A percentile compares a stretch with the other conserved stretches of the same genome.
Evolutionary conservation across 2,888 invertebrate species (phyloP).

Genomic region (Helicoverpa assulta): DNA sequence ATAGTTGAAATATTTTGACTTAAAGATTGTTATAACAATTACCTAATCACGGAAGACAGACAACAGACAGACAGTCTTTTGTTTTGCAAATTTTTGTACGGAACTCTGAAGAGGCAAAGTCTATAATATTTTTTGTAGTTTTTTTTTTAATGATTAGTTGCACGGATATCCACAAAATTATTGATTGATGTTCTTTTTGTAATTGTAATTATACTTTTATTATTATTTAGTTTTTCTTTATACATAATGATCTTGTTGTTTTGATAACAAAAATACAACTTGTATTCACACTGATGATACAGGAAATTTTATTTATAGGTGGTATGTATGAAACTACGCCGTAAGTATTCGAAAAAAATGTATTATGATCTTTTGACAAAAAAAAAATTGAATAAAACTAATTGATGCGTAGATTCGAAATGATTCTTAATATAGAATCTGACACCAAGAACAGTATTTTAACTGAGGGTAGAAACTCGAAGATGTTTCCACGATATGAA

Average conservation of each 20-base stretch:
- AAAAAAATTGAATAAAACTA: too few species aligned
- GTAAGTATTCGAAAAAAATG: not conserved
- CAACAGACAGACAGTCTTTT: slow-evolving; percentile 2
- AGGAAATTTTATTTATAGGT: not conserved
- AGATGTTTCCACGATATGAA: not conserved
- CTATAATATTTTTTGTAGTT: slow-evolving; percentile 34
- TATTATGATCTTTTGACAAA: too few species aligned
- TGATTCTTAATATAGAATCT: too few species aligned
- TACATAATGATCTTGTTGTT: slow-evolving; percentile 39
- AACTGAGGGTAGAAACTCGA: not conserved
- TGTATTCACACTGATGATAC: slow-evolving; percentile 13
- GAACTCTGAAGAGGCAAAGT: slow-evolving; percentile 14
- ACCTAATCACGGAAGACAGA: not conserved
- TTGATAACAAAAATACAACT: slow-evolving; percentile 17
- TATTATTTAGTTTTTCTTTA: slow-evolving; percentile 30
- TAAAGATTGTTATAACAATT: slow-evolving; percentile 9
- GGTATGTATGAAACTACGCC: not conserved
- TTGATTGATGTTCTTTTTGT: slow-evolving; percentile 52
- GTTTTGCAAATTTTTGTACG: slow-evolving; percentile 3
- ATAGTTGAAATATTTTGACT: not conserved
- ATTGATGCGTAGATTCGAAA: too few species aligned
- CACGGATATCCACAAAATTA: slow-evolving; percentile 30
- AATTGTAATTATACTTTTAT: not conserved
- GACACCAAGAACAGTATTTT: too few species aligned
- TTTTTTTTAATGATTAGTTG: slow-evolving; percentile 9